phyloP scores from a whole-genome alignment of 2,797 vertebrate genomes.

The Arnoldichthys spilopterus region DNA sequence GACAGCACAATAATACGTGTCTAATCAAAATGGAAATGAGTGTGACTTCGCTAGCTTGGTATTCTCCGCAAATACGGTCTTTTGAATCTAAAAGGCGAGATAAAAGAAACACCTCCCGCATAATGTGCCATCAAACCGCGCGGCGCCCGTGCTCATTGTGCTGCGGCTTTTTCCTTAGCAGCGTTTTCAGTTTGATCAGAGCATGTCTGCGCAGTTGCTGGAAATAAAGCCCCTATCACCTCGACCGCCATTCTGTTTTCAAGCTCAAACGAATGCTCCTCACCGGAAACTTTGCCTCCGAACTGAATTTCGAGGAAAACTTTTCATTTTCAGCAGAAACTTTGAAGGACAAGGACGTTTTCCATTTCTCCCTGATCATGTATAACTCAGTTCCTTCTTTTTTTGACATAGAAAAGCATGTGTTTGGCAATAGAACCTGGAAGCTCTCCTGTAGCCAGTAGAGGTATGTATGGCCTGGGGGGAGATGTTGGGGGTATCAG shows the following conservation, averaged over 20 bases:
- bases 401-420: not conserved
- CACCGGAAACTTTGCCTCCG: not conserved
- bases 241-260: not conserved
- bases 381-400: not conserved
- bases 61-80: constrained; percentile 22
- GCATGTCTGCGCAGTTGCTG: not conserved
- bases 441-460: not conserved
- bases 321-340: not conserved
- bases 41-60: constrained; percentile 27
- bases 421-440: not conserved
- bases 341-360: not conserved
- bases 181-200: not conserved
- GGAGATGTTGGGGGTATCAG: constrained; percentile 1
- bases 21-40: constrained; percentile 58
- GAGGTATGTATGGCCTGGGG: constrained; percentile 17
- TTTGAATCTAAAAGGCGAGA: constrained; percentile 44
- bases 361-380: not conserved
- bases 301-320: not conserved
- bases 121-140: constrained; percentile 5
- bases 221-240: constrained; percentile 5
- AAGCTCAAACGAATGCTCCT: not conserved
- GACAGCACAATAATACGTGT: constrained; percentile 47
- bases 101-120: constrained; percentile 24
- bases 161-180: not conserved
- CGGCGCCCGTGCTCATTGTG: constrained; percentile 22